Conservation (phyloP, 2,888 invertebrate species). For the Psococerastis gibbosa region DNA sequence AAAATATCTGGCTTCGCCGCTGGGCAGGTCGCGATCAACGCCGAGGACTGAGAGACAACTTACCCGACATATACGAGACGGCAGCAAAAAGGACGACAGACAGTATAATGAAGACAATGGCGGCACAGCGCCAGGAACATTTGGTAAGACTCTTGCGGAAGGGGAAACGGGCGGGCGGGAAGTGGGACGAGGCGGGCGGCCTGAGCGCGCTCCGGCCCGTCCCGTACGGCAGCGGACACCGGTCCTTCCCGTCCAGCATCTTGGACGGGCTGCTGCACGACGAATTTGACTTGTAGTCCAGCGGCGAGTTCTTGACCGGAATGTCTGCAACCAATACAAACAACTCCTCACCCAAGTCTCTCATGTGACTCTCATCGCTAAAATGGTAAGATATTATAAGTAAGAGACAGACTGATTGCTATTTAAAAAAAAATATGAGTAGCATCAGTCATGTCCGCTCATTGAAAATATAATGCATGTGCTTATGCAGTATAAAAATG, state of each 20-base stretch:
- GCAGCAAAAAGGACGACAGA: conserved; percentile 66
- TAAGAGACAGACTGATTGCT: too few species aligned
- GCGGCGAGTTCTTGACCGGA: conserved; percentile 60
- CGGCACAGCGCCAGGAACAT: conserved; percentile 86
- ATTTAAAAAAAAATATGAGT: too few species aligned
- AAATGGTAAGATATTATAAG: too few species aligned
- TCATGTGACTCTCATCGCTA: too few species aligned
- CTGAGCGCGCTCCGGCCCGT: conserved; percentile 48
- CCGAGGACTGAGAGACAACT: too few species aligned
- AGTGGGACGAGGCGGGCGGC: conserved; percentile 47
- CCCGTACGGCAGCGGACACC: conserved; percentile 40
- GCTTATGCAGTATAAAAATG: too few species aligned
- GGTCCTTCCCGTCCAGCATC: conserved; percentile 37
- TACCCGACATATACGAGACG: conserved; percentile 75
- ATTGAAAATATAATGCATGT: too few species aligned
- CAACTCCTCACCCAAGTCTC: too few species aligned
- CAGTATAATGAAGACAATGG: conserved; percentile 69
- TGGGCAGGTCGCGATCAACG: too few species aligned
- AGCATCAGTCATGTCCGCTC: too few species aligned
- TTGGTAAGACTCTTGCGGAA: conserved; percentile 70
- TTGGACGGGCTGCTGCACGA: conserved; percentile 77
- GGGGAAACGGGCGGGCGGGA: conserved; percentile 57
- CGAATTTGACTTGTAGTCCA: conserved; percentile 75
- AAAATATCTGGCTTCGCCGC: too few species aligned
- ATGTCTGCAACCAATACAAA: conserved; percentile 50